These are phyloP conservation scores for Cercocebus atys DNA, from an alignment of 2,113 vertebrate species.

Conservation along the genomic window DNA sequence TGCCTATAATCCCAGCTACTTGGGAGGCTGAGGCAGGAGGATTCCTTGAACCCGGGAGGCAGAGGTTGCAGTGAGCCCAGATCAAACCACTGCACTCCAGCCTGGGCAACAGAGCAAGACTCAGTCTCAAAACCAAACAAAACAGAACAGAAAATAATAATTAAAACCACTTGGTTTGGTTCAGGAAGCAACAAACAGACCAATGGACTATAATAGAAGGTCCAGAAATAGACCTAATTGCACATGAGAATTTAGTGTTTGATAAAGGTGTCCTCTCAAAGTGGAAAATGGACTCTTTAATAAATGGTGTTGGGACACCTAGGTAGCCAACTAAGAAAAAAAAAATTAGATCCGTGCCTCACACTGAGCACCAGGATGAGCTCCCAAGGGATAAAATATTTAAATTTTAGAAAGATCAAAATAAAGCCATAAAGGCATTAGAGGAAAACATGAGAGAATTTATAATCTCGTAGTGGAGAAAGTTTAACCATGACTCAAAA, in stretches of 20 bases:
- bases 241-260: neutral
- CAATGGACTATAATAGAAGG: neutral
- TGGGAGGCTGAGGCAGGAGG: no score
- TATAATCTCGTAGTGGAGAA: conserved; percentile 46
- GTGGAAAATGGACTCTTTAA: neutral
- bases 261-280: neutral
- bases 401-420: conserved; percentile 20
- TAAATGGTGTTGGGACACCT: neutral
- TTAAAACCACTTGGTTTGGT: neutral
- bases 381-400: conserved; percentile 30
- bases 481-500: conserved; percentile 31
- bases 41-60: no score
- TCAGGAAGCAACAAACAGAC: neutral
- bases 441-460: conserved; percentile 22
- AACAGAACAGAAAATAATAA: neutral
- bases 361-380: neutral
- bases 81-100: no score
- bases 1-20: no score
- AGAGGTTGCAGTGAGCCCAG: no score
- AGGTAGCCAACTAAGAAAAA: neutral
- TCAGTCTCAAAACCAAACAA: no score
- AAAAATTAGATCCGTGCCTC: neutral
- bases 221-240: neutral
- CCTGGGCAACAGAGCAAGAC: no score
- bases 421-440: conserved; percentile 15